phyloP scores from a whole-genome alignment of 2,888 invertebrate species.

The Chydorus sphaericus region DNA sequence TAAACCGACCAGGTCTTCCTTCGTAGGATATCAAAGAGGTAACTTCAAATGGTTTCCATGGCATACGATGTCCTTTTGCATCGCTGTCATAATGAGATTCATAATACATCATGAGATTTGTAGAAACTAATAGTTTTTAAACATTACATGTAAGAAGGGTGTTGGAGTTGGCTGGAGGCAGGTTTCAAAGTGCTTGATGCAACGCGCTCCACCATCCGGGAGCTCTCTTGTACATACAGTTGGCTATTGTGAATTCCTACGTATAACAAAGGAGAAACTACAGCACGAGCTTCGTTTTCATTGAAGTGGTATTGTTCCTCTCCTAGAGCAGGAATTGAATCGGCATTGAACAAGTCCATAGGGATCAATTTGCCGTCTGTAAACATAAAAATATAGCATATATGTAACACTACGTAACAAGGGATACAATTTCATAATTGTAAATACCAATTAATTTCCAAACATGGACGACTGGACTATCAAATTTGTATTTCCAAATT shows the following conservation, averaged over 20 bases:
- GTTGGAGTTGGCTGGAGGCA: not conserved
- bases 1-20: constrained; percentile 7
- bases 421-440: not conserved
- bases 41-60: not conserved
- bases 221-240: constrained; percentile 21
- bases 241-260: constrained; percentile 70
- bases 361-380: constrained; percentile 44
- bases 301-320: not conserved
- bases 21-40: not conserved
- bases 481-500: constrained; percentile 39
- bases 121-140: not conserved
- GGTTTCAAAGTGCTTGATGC: not conserved
- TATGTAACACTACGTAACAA: too few species aligned
- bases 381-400: not conserved
- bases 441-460: constrained; percentile 49
- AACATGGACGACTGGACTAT: constrained; percentile 68
- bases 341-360: constrained; percentile 49
- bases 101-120: not conserved
- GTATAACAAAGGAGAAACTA: constrained; percentile 52
- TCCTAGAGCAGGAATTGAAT: not conserved
- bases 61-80: too few species aligned
- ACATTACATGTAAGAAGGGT: not conserved
- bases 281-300: constrained; percentile 17
- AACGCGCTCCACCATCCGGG: not conserved
- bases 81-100: too few species aligned